Conservation (phyloP, 1,140 invertebrate species). For the Ceratina australensis region DNA sequence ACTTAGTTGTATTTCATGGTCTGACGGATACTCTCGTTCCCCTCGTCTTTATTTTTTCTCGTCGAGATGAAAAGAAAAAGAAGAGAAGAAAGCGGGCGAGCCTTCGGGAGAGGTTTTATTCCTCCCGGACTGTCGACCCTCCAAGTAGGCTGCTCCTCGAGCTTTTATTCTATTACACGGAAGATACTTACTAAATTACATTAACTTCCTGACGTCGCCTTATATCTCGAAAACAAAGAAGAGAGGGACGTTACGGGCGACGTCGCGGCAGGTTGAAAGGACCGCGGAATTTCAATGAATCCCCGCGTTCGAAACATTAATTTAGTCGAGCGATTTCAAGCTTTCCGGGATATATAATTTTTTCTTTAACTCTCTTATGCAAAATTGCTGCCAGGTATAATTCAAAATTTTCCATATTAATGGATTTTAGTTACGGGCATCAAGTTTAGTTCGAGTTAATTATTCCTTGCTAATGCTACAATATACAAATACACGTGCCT, state of each 20-base stretch:
- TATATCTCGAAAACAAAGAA: conserved; percentile 25
- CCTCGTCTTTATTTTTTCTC: not conserved
- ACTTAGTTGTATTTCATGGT: conserved; percentile 16
- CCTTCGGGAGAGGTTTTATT: conserved; percentile 6
- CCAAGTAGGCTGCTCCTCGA: conserved; percentile 24
- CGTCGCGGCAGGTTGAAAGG: not conserved
- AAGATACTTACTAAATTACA: conserved; percentile 42
- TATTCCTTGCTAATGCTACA: not conserved
- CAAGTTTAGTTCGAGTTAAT: too few species aligned
- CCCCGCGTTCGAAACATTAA: conserved; percentile 11
- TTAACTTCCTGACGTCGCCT: conserved; percentile 23
- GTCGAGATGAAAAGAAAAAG: not conserved
- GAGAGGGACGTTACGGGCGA: not conserved
- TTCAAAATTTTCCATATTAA: too few species aligned
- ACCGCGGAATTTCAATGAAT: conserved; percentile 23
- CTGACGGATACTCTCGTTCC: conserved; percentile 23
- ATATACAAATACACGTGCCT: too few species aligned
- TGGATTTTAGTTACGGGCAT: too few species aligned
- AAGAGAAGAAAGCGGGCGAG: not conserved
- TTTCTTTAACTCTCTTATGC: not conserved
- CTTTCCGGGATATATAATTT: not conserved
- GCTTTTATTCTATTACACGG: conserved; percentile 37
- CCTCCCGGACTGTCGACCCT: conserved; percentile 7
- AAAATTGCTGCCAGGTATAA: not conserved
- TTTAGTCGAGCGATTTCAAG: not conserved